These are phyloP conservation scores for Scatophagus argus DNA, from an alignment of 2,113 vertebrate species.

Conservation along the genomic window DNA sequence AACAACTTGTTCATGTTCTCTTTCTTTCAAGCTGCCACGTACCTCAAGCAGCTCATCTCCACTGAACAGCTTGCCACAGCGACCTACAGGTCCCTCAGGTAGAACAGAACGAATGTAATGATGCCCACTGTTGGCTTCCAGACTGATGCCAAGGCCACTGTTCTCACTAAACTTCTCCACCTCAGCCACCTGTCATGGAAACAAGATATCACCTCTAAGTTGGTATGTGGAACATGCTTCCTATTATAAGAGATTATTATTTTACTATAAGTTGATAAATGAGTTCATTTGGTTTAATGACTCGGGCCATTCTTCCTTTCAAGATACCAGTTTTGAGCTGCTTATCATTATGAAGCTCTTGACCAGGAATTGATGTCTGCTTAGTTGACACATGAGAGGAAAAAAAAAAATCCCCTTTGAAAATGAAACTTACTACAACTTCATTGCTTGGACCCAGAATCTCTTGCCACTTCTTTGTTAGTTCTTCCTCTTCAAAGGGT, in stretches of 20 bases:
- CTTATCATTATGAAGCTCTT: neutral
- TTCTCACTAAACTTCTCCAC: conserved; percentile 95
- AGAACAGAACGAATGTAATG: conserved; percentile 96
- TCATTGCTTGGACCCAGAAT: conserved; percentile 91
- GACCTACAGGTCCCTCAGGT: conserved; percentile 95
- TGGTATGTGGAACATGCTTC: neutral
- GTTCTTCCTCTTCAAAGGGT: conserved; percentile 75
- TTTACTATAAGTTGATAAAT: neutral
- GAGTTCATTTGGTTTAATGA: neutral
- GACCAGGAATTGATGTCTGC: neutral
- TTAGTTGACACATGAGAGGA: neutral
- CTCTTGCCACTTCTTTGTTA: conserved; percentile 89
- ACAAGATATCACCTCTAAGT: neutral
- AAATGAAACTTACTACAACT: conserved; percentile 88
- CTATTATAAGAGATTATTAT: neutral
- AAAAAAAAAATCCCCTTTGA: conserved; percentile 2
- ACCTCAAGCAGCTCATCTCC: conserved; percentile 97
- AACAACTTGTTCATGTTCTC: neutral
- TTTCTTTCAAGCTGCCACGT: neutral
- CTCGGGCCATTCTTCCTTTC: neutral
- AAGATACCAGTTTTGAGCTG: neutral
- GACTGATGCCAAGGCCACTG: conserved; percentile 95
- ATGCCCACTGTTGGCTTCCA: conserved; percentile 91
- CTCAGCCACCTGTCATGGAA: conserved; percentile 86
- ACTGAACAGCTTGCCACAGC: conserved; percentile 91